A percentile compares a stretch with the other conserved stretches of the same genome.
phyloP scores from a whole-genome alignment of 2,113 vertebrate genomes.

The Oxygymnocypris stewartii region DNA sequence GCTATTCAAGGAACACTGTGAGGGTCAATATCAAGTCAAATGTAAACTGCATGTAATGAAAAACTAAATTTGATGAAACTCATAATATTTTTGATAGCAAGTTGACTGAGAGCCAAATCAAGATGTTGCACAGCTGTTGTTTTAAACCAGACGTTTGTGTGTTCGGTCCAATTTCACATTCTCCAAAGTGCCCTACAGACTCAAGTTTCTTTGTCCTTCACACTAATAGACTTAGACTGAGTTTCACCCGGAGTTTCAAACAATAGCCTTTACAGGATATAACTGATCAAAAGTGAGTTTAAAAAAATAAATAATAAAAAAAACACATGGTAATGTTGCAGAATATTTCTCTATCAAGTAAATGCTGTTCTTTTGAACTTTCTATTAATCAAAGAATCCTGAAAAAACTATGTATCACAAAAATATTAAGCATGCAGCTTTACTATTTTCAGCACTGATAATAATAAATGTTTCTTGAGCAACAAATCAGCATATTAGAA shows the following conservation, averaged over 20 bases:
- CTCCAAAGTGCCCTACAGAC: not conserved
- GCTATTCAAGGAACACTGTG: conserved; percentile 10
- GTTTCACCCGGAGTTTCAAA: not conserved
- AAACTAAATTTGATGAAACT: not conserved
- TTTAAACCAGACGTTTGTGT: not conserved
- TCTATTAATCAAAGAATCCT: no score
- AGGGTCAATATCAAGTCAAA: conserved; percentile 25
- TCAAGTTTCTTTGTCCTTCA: not conserved
- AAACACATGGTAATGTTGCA: no score
- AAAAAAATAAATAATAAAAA: no score
- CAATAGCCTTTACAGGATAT: no score
- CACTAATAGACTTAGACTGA: no score
- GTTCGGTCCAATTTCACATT: conserved; percentile 2
- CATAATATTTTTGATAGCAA: conserved; percentile 33
- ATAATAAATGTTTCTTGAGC: no score
- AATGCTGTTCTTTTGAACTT: no score
- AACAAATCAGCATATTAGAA: not conserved
- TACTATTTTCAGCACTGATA: no score
- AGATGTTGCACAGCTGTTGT: conserved; percentile 22
- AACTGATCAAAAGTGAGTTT: not conserved
- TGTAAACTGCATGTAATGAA: not conserved
- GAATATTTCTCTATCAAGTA: no score
- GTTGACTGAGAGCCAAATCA: not conserved
- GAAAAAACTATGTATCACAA: no score
- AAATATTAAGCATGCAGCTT: no score